These are phyloP conservation scores for Rousettus leschenaultii DNA, from an alignment of 2,113 vertebrate genomes.

Conservation along the genomic window DNA sequence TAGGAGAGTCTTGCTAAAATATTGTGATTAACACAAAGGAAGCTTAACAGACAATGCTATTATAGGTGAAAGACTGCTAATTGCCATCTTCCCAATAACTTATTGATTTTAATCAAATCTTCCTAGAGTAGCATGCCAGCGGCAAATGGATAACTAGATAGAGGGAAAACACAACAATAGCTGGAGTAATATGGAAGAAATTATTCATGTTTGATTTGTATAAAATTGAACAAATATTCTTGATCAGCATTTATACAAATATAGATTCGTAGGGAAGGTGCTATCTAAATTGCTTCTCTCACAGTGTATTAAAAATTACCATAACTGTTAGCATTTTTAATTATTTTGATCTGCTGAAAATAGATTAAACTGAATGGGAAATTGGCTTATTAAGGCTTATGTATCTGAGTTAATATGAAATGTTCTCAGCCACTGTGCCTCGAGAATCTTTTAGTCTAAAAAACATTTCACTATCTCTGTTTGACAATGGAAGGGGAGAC, in stretches of 20 bases:
- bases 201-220: conserved; percentile 74
- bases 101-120: conserved; percentile 80
- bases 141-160: conserved; percentile 64
- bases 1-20: conserved; percentile 60
- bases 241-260: conserved; percentile 70
- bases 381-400: conserved; percentile 69
- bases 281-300: conserved; percentile 77
- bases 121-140: conserved; percentile 71
- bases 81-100: conserved; percentile 80
- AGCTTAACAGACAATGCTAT: conserved; percentile 70
- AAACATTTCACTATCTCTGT: conserved; percentile 14
- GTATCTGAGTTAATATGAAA: conserved; percentile 77
- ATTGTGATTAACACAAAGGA: conserved; percentile 68
- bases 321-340: conserved; percentile 78
- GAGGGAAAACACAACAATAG: conserved; percentile 51
- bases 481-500: background rate
- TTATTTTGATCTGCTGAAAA: conserved; percentile 73
- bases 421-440: conserved; percentile 65
- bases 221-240: conserved; percentile 69
- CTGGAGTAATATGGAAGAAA: conserved; percentile 67
- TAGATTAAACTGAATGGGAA: conserved; percentile 76
- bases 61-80: conserved; percentile 79
- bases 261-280: conserved; percentile 57
- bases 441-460: conserved; percentile 62
- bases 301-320: conserved; percentile 75